Conservation (phyloP, 2,113 vertebrate genomes). For the Actenoides hombroni region DNA sequence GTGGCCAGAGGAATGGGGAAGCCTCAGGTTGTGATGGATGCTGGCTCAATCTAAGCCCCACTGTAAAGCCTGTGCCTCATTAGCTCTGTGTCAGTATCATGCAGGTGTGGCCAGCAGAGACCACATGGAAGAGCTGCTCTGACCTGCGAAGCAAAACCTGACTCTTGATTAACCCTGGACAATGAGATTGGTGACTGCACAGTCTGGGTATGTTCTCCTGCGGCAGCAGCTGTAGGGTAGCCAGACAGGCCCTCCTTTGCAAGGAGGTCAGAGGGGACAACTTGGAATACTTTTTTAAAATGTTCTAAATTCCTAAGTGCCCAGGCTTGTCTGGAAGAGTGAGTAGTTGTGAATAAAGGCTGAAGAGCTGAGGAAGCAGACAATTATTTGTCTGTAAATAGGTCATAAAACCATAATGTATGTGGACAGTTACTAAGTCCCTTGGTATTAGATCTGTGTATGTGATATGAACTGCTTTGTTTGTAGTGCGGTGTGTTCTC, state of each 20-base stretch:
- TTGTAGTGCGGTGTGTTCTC: neutral
- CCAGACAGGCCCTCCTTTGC: neutral
- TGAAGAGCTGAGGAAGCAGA: neutral
- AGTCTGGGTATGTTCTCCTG: constrained; percentile 19
- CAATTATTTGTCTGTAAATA: neutral
- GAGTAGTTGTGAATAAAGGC: neutral
- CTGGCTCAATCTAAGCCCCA: fast-evolving
- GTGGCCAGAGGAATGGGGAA: neutral
- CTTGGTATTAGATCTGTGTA: neutral
- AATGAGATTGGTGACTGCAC: neutral
- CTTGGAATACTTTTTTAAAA: neutral
- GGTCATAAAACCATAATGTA: neutral
- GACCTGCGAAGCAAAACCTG: neutral
- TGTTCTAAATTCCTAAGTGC: neutral
- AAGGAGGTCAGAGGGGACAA: neutral
- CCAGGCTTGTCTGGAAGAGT: neutral
- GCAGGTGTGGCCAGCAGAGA: neutral
- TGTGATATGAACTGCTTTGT: neutral
- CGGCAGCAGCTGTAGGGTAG: neutral
- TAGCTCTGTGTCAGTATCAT: neutral
- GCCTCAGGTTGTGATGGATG: neutral
- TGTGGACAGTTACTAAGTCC: neutral
- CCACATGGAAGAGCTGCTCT: neutral
- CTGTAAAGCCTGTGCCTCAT: fast-evolving
- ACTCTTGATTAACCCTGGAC: neutral